Evolutionary conservation across 2,113 vertebrate species (phyloP), one percentile per base, ranked within the genome.

Genomic region (Toxostoma redivivum): DNA sequence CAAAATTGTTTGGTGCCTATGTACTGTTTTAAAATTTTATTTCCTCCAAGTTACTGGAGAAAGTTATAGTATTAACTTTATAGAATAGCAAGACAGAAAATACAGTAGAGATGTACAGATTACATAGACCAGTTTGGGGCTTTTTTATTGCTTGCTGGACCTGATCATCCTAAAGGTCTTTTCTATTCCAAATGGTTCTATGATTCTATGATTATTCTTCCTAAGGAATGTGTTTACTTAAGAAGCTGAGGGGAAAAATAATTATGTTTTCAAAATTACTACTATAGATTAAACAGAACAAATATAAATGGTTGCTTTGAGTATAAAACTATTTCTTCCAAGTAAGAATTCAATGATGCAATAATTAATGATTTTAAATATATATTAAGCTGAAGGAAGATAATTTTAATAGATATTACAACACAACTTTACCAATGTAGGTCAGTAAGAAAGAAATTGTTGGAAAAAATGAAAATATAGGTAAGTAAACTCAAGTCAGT

Each of bases 51-150:
- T 70, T 81, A 62, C 4, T 37, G 9, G 22, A 35, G 14, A 72
- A 65, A 60, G 7, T 47, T 35, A 47, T 27, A 40, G 8, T 60
- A 23, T 20, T 48, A 20, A 31, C 58, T 81, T 78, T 54, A 27
- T 33, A 62, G 24, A 48, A 65, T 28, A 62, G 8, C 18, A 81
- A 66, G 5, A 27, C 9, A 79, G 23, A 83, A 90, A 81, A 71
- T 51, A 18, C 5, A 33, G 5, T 38, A 42, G 3, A 50, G 21
- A 28, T 35, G 8, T 8, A 57, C 18, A 77, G 28, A 81, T 48
- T 65, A 60, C 77, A 50, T 20, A 69, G 54, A 50, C 10, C 2
- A 3, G 4, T 12, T 45, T 72, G 3, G 3, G 9, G 0, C 0
- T 14, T 87, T 90, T 67, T 60, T 25, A 22, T 61, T 87, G 19